Percentiles rank a stretch among this genome's conserved stretches.
phyloP scores from a whole-genome alignment of 1,140 invertebrate genomes.

The Spodoptera litura region DNA sequence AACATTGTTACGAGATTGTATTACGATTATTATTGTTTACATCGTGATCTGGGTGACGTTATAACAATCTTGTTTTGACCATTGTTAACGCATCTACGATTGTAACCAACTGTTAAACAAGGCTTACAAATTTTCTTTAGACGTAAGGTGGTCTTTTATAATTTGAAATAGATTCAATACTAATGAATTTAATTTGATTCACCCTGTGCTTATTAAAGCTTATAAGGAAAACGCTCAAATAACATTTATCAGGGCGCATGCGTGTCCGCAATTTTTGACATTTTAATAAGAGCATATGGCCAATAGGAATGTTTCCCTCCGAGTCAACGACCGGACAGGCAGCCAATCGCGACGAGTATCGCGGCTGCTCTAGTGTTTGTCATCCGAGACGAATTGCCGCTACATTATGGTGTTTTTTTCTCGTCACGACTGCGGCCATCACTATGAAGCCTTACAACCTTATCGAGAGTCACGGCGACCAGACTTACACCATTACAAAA shows the following conservation, averaged over 20 bases:
- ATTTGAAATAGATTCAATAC: too few species aligned
- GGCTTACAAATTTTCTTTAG: too few species aligned
- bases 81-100: background rate
- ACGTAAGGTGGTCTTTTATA: too few species aligned
- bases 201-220: too few species aligned
- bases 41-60: slow-evolving; percentile 2
- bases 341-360: slow-evolving; percentile 68
- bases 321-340: slow-evolving; percentile 68
- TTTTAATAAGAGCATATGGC: slow-evolving; percentile 38
- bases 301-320: slow-evolving; percentile 62
- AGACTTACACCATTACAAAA: slow-evolving; percentile 31
- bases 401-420: slow-evolving; percentile 66
- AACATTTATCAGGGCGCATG: slow-evolving; percentile 15
- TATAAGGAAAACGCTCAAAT: slow-evolving; percentile 26
- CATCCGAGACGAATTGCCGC: slow-evolving; percentile 76
- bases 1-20: slow-evolving; percentile 19
- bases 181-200: too few species aligned
- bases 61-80: background rate
- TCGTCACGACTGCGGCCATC: slow-evolving; percentile 62
- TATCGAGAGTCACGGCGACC: background rate
- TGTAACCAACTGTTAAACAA: background rate
- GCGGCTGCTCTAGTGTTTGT: slow-evolving; percentile 65
- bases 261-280: slow-evolving; percentile 13
- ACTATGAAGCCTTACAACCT: slow-evolving; percentile 28
- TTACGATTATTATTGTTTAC: slow-evolving; percentile 19